Evolutionary conservation across 2,888 invertebrate species (phyloP).

Genomic region (Erynnis tages): DNA sequence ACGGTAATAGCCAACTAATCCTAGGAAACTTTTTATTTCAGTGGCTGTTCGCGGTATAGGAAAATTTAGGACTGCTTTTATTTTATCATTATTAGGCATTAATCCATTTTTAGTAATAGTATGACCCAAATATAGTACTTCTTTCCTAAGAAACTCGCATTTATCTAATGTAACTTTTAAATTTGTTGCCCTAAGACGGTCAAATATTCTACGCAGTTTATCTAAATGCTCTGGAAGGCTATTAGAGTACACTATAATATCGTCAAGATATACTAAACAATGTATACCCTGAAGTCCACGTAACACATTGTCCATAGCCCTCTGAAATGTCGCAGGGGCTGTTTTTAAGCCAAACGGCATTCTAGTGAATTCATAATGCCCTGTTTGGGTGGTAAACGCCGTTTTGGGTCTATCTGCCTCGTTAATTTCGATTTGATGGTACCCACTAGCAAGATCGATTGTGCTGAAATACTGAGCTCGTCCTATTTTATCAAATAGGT

Average conservation of each 20-base stretch:
- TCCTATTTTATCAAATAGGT: slow-evolving; percentile 16
- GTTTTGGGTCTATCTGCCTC: slow-evolving; percentile 31
- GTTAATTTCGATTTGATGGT: slow-evolving; percentile 3
- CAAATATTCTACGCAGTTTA: slow-evolving; percentile 34
- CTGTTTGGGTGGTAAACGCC: slow-evolving; percentile 35
- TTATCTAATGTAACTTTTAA: slow-evolving; percentile 36
- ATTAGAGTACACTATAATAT: slow-evolving; percentile 43
- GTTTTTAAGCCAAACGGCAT: slow-evolving; percentile 40
- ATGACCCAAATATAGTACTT: slow-evolving; percentile 34
- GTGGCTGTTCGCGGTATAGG: slow-evolving; percentile 36
- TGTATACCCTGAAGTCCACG: slow-evolving; percentile 42
- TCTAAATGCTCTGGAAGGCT: slow-evolving; percentile 34
- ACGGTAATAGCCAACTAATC: slow-evolving; percentile 49
- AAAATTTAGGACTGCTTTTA: slow-evolving; percentile 34
- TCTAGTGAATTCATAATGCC: slow-evolving; percentile 38
- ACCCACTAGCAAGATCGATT: slow-evolving; percentile 1
- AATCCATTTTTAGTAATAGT: slow-evolving; percentile 28
- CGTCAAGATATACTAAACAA: slow-evolving; percentile 48
- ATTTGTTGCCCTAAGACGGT: slow-evolving; percentile 32
- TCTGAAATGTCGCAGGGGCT: slow-evolving; percentile 54
- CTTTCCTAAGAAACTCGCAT: slow-evolving; percentile 34
- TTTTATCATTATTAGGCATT: slow-evolving; percentile 33
- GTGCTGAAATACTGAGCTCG: slow-evolving; percentile 5
- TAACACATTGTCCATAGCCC: slow-evolving; percentile 50
- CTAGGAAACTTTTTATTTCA: slow-evolving; percentile 44